These are phyloP conservation scores for Drosophila ambigua DNA, from an alignment of 1,140 invertebrate species.

Conservation along the genomic window DNA sequence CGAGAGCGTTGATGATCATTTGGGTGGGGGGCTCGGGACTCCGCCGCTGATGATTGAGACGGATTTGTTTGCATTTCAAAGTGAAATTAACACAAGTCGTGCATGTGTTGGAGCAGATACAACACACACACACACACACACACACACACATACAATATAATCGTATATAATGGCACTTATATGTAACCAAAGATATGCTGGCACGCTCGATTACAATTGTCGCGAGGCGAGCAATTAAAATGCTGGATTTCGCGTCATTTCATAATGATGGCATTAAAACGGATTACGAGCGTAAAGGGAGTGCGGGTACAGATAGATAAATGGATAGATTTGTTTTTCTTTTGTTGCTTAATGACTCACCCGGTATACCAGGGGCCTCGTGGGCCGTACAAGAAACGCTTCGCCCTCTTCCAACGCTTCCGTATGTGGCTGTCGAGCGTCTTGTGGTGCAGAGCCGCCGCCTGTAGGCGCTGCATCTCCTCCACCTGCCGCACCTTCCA, in stretches of 20 bases:
- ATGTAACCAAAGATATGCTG: slow-evolving; percentile 48
- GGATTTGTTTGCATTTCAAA: slow-evolving; percentile 71
- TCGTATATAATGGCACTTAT: neutral
- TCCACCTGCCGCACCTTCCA: slow-evolving; percentile 85
- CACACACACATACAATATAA: slow-evolving; percentile 1
- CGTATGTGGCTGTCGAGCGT: slow-evolving; percentile 85
- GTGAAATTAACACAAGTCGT: slow-evolving; percentile 62
- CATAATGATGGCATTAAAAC: slow-evolving; percentile 46
- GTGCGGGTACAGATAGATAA: slow-evolving; percentile 4
- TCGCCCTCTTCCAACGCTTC: slow-evolving; percentile 85
- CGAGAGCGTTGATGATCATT: slow-evolving; percentile 36
- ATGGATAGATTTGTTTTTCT: neutral
- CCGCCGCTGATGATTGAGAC: slow-evolving; percentile 49
- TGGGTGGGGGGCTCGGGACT: neutral
- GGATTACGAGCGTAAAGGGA: too few relatives aligned
- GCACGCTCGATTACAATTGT: slow-evolving; percentile 77
- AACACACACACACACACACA: neutral
- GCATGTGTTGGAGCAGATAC: slow-evolving; percentile 15
- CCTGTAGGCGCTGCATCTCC: slow-evolving; percentile 85
- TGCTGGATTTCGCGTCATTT: slow-evolving; percentile 57
- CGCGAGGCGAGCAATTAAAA: slow-evolving; percentile 55
- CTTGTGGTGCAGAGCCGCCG: slow-evolving; percentile 84
- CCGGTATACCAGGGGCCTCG: slow-evolving; percentile 86
- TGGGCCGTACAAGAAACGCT: slow-evolving; percentile 85
- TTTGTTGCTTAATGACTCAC: slow-evolving; percentile 69